Evolutionary conservation across 2,113 vertebrate species (phyloP), one percentile per base, ranked within the genome.

Genomic region (Microtus oregoni): DNA sequence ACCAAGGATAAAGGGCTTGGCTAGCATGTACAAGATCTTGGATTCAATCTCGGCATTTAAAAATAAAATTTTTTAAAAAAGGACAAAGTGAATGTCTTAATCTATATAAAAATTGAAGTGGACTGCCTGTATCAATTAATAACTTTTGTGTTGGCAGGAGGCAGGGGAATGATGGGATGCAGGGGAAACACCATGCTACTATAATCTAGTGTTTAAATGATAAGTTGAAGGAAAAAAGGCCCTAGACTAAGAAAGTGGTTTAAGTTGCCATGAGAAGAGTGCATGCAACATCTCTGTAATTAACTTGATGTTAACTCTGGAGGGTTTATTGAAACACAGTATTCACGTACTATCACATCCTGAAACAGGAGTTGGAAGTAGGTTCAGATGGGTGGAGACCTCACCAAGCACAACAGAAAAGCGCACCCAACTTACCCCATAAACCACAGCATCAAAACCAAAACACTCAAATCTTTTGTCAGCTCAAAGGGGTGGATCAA

Each of bases 211-310:
- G 38, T 82, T 90, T 75, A 67, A 82, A 70, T 85, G 3, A 91
- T 86, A 50, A 94, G 86, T 1, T 85, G 30, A 93, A 97, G 65
- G 58, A 75, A 70, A 81, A 92, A 78, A 82, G 28, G 82, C 35
- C 8, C 61, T 82, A 82, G 17, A 94, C 28, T 76, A 88, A 89
- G 44, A 94, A 65, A 92, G 88, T 15, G 19, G 35, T 89, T 95
- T 38, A 77, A 90, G 70, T 41, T 30, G 5, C 52, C 67, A 11
- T 19, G 15, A 94, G 65, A n/a, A 58, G 5, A 76, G 24, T n/a
- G 30, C 41, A 61, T n/a, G 67, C 24, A 89, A 52, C 13, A 4
- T 20, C 44, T 79, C 28, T 61, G 10, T 0, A 83, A 14, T 85
- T 86, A 92, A 70, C 26, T 32, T 44, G 44, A 91, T 91, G 89